Evolutionary conservation across 2,113 vertebrate species (phyloP).

Genomic region (Syrrhaptes paradoxus): DNA sequence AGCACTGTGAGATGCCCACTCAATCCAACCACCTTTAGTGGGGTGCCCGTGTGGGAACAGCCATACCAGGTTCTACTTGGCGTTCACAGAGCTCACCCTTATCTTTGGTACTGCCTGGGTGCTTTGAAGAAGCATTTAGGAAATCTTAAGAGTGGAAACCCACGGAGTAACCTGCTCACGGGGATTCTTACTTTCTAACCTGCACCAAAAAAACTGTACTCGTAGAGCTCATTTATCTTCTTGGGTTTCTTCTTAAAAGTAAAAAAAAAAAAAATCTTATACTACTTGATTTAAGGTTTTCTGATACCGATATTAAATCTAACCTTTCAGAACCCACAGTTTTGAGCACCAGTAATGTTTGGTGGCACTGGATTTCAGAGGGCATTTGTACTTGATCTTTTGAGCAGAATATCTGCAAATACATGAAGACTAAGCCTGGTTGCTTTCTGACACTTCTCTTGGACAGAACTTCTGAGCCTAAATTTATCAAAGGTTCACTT

Average conservation of each 20-base stretch:
- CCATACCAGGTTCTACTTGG: background rate
- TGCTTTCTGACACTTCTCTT: background rate
- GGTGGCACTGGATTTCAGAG: background rate
- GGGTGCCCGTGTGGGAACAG: background rate
- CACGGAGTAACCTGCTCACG: background rate
- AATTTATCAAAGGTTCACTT: background rate
- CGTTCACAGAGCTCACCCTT: background rate
- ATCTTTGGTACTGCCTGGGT: background rate
- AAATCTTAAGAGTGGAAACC: background rate
- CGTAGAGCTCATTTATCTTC: background rate
- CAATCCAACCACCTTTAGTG: background rate
- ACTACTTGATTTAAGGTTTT: background rate
- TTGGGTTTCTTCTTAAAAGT: background rate
- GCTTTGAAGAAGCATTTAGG: background rate
- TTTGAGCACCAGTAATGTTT: background rate
- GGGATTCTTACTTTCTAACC: background rate
- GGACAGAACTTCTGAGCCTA: background rate
- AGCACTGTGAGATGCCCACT: background rate
- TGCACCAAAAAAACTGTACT: background rate
- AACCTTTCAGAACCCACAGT: background rate
- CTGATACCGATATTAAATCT: background rate
- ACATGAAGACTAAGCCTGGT: background rate
- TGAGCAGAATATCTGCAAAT: background rate
- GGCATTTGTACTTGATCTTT: background rate
- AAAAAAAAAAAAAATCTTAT: background rate